A percentile compares a stretch with the other conserved stretches of the same genome.
These are phyloP conservation scores for Anaspis maculata DNA, from an alignment of 2,888 invertebrate species.

Conservation along the genomic window DNA sequence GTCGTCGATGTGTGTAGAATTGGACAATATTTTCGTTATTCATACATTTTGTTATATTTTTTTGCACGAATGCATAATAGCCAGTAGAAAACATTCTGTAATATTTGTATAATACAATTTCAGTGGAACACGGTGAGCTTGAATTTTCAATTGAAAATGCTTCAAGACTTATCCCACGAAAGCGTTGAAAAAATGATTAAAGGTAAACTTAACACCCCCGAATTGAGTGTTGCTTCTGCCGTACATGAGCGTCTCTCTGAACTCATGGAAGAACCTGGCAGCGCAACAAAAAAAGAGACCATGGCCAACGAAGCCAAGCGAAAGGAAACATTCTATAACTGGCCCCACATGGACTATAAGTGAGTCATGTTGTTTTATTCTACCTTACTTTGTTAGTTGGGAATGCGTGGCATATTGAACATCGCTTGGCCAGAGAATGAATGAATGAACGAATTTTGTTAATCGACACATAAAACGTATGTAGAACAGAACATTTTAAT, in stretches of 20 bases:
- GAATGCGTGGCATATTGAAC: too few species aligned
- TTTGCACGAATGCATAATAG: too few species aligned
- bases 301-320: conserved; percentile 93
- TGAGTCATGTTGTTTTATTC: conserved; percentile 40
- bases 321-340: conserved; percentile 82
- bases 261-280: conserved; percentile 49
- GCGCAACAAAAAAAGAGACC: conserved; percentile 48
- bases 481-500: too few species aligned
- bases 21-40: too few species aligned
- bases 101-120: conserved; percentile 22
- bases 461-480: too few species aligned
- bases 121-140: conserved; percentile 90
- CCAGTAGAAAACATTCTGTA: conserved; percentile 1
- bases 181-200: conserved; percentile 76
- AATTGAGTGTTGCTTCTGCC: conserved; percentile 81
- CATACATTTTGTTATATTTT: too few species aligned
- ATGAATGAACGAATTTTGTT: too few species aligned
- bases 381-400: too few species aligned
- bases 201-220: conserved; percentile 75
- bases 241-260: conserved; percentile 80
- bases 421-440: too few species aligned
- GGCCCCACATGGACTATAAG: conserved; percentile 98
- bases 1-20: not conserved
- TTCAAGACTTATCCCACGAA: conserved; percentile 71
- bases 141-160: conserved; percentile 66